Base-by-base conservation (phyloP, 2,888 invertebrate genomes). In the Hymenopus coronatus region DNA sequence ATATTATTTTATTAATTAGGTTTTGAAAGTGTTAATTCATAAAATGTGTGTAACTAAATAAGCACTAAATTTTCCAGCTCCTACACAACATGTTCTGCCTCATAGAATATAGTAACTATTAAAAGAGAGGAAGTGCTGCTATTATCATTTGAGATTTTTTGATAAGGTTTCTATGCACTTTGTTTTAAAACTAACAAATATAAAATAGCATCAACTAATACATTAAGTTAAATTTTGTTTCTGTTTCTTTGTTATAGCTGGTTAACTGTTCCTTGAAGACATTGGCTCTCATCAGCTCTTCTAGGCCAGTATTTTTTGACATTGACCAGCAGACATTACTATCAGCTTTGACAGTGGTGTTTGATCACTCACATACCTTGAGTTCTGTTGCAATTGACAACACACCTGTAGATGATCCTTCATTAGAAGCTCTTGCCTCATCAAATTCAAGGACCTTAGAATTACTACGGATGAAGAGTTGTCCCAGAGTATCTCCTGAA, bases 401-500 rank as follows among this genome's bases (percentile, higher is more conserved):
- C n/a, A 90, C 91, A 2, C 90, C 91, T 4, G 88, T 90, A 6
- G 91, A 91, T 85, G 91, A 91, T 86, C 88, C 90, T 27, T 91
- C 89, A 8, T 88, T 91, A 20, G 91, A 91, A 20, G 90, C 91
- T 20, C 89, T 92, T 28, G 91, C 91, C 7, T 90, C 91, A 6
- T 90, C 90, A n/a, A 91, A 91, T 28, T 91, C 91, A 25, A 91
- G 91, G 83, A 92, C 91, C 6, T 89, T 92, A 20, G 91, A 92
- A 89, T 91, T 92, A 30, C 89, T 92, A 33, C 91, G 92, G 28
- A 91, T 92, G 85, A 92, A 92, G 88, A 92, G 91, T 85, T 91
- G 91, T 84, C 91, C 92, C 4, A 91, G 91, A 33, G 90, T 92
- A 20, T 91, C 92, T 70, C 91, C 92, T 2, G 91, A 92, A 91